Percentiles rank a stretch among this genome's conserved stretches.
Conservation (phyloP, 2,113 vertebrate species). For the Pelvicachromis taeniatus region DNA sequence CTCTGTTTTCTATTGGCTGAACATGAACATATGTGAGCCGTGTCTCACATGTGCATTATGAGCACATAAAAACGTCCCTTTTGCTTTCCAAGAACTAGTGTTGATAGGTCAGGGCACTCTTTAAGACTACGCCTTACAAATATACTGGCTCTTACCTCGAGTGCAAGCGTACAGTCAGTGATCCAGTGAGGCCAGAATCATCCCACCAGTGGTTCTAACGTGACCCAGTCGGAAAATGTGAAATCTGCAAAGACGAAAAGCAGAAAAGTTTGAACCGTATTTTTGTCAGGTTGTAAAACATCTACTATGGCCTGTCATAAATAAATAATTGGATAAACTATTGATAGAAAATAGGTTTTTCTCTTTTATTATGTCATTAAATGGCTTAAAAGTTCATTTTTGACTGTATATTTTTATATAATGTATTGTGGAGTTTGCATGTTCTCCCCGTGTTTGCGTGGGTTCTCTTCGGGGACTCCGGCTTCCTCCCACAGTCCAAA, state of each 20-base stretch:
- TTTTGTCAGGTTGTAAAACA: not conserved
- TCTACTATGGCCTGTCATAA: not conserved
- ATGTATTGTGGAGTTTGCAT: too few relatives aligned
- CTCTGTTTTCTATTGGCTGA: not conserved
- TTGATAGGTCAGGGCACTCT: not conserved
- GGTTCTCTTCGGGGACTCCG: too few relatives aligned
- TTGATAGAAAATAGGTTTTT: not conserved
- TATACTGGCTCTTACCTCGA: not conserved
- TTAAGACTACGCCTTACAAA: accelerated
- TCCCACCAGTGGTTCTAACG: accelerated
- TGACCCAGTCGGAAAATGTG: accelerated
- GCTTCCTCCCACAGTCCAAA: too few relatives aligned
- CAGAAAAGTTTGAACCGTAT: not conserved
- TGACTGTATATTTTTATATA: too few relatives aligned
- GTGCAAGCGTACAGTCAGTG: not conserved
- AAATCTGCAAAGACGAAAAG: not conserved
- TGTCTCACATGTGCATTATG: accelerated
- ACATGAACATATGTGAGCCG: not conserved
- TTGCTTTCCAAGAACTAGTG: not conserved
- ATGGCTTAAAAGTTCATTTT: too few relatives aligned
- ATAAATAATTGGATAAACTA: not conserved
- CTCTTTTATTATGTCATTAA: too few relatives aligned
- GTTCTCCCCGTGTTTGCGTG: too few relatives aligned
- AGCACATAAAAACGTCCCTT: not conserved
- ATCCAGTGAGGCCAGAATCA: accelerated